A percentile compares a stretch with the other conserved stretches of the same genome.
Conservation (phyloP, 1,140 invertebrate genomes). For the Steinernema khuongi region DNA sequence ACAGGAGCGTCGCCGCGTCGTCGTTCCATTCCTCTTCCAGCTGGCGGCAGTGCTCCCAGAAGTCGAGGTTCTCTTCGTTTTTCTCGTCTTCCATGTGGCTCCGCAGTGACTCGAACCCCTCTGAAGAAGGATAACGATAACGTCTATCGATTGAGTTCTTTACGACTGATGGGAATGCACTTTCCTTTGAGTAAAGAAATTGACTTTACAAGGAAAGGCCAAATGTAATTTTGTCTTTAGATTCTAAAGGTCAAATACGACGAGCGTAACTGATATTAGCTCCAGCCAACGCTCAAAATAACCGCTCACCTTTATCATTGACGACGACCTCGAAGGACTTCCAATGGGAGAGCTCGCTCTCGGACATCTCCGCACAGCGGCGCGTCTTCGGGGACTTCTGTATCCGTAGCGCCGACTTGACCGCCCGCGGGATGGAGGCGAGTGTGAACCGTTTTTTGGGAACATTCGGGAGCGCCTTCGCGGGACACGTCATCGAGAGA, state of each 20-base stretch:
- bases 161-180: too few species aligned
- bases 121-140: neutral
- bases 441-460: neutral
- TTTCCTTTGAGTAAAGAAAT: too few species aligned
- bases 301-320: neutral
- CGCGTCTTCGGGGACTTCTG: neutral
- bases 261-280: too few species aligned
- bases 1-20: neutral
- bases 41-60: neutral
- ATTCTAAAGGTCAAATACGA: too few species aligned
- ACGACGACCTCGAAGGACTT: neutral
- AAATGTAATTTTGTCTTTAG: too few species aligned
- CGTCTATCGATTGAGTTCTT: neutral
- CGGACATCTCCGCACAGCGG: neutral
- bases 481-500: constrained; percentile 2
- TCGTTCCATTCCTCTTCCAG: neutral
- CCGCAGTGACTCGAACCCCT: neutral
- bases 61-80: neutral
- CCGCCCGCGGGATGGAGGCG: neutral
- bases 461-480: neutral
- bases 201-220: too few species aligned
- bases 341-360: neutral
- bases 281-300: too few species aligned
- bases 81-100: neutral
- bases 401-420: neutral